A percentile compares a stretch with the other conserved stretches of the same genome.
Evolutionary conservation across 2,888 invertebrate genomes (phyloP).

Genomic region (Nomada fucata): DNA sequence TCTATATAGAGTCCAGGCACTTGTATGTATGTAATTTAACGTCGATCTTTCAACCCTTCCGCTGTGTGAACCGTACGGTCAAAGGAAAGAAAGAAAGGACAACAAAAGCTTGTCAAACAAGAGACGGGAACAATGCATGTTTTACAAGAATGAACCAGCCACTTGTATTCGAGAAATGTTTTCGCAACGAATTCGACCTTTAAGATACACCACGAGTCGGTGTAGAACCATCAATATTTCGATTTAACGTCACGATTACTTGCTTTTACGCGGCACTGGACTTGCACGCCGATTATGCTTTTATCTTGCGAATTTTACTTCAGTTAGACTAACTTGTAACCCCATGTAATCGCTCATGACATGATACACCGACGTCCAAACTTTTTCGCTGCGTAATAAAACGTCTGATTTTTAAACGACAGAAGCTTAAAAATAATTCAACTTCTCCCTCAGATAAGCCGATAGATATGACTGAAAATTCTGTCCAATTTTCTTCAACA

Average conservation of each 20-base stretch:
- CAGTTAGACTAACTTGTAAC: constrained; percentile 21
- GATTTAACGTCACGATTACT: not conserved
- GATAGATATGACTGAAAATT: not conserved
- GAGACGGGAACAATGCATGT: not conserved
- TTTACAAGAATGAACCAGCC: constrained; percentile 49
- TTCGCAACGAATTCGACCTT: constrained; percentile 25
- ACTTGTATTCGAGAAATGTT: constrained; percentile 36
- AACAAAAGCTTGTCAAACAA: not conserved
- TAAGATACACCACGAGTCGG: not conserved
- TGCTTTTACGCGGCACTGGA: not conserved
- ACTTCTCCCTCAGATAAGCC: not conserved
- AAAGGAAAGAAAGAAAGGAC: not conserved
- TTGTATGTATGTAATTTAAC: constrained; percentile 24
- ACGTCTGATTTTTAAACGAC: not conserved
- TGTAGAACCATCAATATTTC: not conserved
- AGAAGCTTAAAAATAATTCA: constrained; percentile 6
- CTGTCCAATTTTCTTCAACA: not conserved
- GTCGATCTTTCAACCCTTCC: constrained; percentile 27
- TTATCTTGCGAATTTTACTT: not conserved
- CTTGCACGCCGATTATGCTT: constrained; percentile 20
- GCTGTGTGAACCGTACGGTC: not conserved
- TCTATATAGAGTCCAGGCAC: constrained; percentile 35
- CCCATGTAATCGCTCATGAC: constrained; percentile 4
- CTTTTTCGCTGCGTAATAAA: constrained; percentile 29
- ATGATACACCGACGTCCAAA: not conserved